Percentiles rank a stretch among this genome's conserved stretches.
Evolutionary conservation across 2,888 invertebrate genomes (phyloP).

Genomic region (Spialia ferax): DNA sequence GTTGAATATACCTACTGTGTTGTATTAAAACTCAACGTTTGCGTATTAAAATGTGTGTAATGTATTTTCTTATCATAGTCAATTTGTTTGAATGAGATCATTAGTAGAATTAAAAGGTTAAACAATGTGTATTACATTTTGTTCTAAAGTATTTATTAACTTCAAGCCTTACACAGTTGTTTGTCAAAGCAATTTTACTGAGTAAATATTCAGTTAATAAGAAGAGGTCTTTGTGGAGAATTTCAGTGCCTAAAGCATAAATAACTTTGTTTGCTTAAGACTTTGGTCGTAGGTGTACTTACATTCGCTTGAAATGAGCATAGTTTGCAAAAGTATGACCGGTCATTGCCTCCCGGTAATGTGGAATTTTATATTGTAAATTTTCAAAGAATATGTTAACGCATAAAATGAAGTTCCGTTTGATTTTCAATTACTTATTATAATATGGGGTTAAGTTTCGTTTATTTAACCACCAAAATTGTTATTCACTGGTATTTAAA

Average conservation of each 20-base stretch:
- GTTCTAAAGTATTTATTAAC: neutral
- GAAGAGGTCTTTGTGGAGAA: neutral
- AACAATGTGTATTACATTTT: neutral
- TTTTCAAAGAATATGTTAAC: too few species aligned
- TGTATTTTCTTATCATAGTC: neutral
- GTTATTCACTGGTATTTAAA: too few species aligned
- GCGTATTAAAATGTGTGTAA: neutral
- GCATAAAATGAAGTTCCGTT: too few species aligned
- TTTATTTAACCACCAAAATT: too few species aligned
- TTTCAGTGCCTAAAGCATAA: slow-evolving; percentile 2
- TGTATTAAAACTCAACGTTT: neutral
- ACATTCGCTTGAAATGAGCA: slow-evolving; percentile 9
- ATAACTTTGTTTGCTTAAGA: slow-evolving; percentile 4
- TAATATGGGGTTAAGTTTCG: too few species aligned
- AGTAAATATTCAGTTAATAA: neutral
- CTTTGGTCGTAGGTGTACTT: slow-evolving; percentile 2
- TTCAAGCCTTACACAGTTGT: neutral
- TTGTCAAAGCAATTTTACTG: slow-evolving; percentile 9
- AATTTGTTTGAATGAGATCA: slow-evolving; percentile 12
- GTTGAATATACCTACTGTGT: neutral
- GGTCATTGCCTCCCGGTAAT: slow-evolving; percentile 20
- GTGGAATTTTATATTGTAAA: neutral
- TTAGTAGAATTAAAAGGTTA: neutral
- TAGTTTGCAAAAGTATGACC: slow-evolving; percentile 24
- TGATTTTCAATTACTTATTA: too few species aligned